Evolutionary conservation across 2,888 invertebrate genomes (phyloP).

Genomic region (Drosophila kambysellisi): DNA sequence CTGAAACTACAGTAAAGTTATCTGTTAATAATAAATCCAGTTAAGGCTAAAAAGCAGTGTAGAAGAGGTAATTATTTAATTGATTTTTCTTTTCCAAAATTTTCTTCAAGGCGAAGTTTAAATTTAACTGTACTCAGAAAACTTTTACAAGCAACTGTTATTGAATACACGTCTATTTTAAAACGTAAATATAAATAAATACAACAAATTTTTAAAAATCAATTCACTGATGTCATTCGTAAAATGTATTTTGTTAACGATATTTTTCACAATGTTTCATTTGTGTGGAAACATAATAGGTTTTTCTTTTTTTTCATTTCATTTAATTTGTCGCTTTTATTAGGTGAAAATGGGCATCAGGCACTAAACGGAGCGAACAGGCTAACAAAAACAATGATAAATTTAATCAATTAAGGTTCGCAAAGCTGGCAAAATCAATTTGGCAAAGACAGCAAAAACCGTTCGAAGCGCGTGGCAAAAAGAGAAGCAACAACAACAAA

Average conservation of each 20-base stretch:
- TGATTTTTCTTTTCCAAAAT: constrained; percentile 13
- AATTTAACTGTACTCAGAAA: neutral
- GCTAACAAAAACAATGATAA: constrained; percentile 58
- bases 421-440: constrained; percentile 67
- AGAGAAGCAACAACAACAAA: constrained; percentile 28
- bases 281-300: neutral
- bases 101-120: neutral
- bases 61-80: constrained; percentile 11
- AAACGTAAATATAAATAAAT: too few relatives aligned
- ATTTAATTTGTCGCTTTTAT: constrained; percentile 46
- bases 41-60: neutral
- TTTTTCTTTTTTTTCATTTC: constrained; percentile 15
- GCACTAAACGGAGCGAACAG: constrained; percentile 13
- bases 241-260: neutral
- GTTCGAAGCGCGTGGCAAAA: constrained; percentile 29
- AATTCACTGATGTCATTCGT: neutral
- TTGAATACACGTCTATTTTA: too few relatives aligned
- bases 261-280: neutral
- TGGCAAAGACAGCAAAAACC: constrained; percentile 47
- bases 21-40: constrained; percentile 32
- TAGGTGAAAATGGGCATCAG: constrained; percentile 46
- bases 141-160: neutral
- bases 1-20: constrained; percentile 31
- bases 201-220: neutral
- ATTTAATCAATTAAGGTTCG: constrained; percentile 65